Base-by-base conservation (phyloP, 1,140 invertebrate genomes). In the Listronotus bonariensis region DNA sequence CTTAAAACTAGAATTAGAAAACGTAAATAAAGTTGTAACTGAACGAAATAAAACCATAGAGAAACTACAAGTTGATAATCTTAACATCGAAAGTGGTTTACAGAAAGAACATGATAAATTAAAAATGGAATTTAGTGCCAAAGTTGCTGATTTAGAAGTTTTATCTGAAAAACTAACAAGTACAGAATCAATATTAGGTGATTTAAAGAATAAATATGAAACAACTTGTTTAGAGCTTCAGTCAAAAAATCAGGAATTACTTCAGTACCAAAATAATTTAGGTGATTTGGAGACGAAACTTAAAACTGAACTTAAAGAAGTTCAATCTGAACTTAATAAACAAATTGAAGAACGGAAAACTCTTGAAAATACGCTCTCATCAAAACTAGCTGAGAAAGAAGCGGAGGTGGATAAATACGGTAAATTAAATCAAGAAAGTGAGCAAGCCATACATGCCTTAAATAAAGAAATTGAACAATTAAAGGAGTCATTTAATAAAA, bases 71-170 rank as follows among this genome's bases (percentile, higher is more conserved):
- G 46, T 56, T n/a, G 65, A 69, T n/a, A 67, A 61, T 46, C 18
- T 60, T 6, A 60, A 57, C 15, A n/a, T 58, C 6, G 65, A 84
- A 78, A 74, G 80, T 11, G 78, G 74, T 67, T 72, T 81, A 26
- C 80, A 81, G 61, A 84, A 84, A 76, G 83, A 84, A 76, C 76
- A 82, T 42, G 82, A 83, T 10, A 82, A 82, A 76, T 68, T 84
- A 12, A 82, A 83, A 79, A 84, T 83, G 81, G 82, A 85, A 73
- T 66, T 84, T 9, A 84, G 82, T 72, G 77, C 80, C 48, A 83
- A 82, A 79, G 72, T 80, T 38, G 32, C 42, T 14, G 51, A 65
- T 15, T 60, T 69, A 45, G 54, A 68, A 62, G 26, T 3, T 43
- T 40, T 43, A 6, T 46, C 14, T 14, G 61, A 63, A 38, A 46